Conservation (phyloP, 2,888 invertebrate species). For the Lithophane leautieri region DNA sequence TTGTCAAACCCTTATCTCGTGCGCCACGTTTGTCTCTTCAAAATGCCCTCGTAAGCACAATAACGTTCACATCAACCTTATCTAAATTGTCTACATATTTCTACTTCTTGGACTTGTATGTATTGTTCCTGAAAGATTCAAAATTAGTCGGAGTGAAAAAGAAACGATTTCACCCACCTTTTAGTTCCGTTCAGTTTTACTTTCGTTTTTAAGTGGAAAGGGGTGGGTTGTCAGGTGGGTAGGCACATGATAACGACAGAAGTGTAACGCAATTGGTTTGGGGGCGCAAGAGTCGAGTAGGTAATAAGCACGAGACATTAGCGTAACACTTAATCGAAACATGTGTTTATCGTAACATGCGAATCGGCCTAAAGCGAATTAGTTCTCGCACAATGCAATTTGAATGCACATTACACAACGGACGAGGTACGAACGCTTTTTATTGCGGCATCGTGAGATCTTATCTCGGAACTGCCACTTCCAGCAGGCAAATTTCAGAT, state of each 20-base stretch:
- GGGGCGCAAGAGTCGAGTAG: conserved; percentile 73
- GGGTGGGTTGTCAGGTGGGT: conserved; percentile 44
- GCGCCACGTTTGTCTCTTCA: conserved; percentile 85
- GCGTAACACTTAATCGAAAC: conserved; percentile 87
- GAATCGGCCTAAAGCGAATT: conserved; percentile 90
- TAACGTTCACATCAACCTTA: conserved; percentile 82
- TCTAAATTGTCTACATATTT: conserved; percentile 74
- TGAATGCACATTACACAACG: conserved; percentile 91
- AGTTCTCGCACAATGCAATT: conserved; percentile 91
- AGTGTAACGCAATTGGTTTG: conserved; percentile 68
- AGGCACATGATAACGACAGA: conserved; percentile 47
- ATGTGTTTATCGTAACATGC: conserved; percentile 90
- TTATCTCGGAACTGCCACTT: conserved; percentile 90
- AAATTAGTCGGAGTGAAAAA: conserved; percentile 16
- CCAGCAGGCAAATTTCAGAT: conserved; percentile 90
- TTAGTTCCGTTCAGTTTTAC: conserved; percentile 31
- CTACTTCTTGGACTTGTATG: conserved; percentile 52
- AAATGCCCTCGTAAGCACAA: conserved; percentile 81
- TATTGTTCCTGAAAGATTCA: conserved; percentile 49
- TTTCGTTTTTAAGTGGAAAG: conserved; percentile 37
- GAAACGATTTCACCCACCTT: conserved; percentile 11
- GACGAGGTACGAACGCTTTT: conserved; percentile 90
- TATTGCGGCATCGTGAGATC: conserved; percentile 91
- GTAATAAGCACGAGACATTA: conserved; percentile 80
- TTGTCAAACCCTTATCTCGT: conserved; percentile 89